Conservation (phyloP, 2,888 invertebrate species). For the Epicampocera succincta region DNA sequence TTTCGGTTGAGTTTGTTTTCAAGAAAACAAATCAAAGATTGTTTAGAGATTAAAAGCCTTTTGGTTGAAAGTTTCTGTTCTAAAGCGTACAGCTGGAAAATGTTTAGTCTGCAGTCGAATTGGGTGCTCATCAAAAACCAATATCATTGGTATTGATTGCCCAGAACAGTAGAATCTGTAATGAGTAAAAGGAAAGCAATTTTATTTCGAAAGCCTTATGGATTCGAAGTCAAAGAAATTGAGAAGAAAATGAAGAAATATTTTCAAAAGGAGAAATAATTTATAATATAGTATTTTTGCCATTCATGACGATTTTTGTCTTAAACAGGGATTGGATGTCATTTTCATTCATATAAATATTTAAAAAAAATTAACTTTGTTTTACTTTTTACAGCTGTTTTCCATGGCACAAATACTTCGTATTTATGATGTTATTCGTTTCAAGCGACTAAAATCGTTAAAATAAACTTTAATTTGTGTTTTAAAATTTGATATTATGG, state of each 20-base stretch:
- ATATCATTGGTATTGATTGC: conserved; percentile 70
- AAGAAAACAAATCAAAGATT: conserved; percentile 68
- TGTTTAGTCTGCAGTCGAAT: conserved; percentile 19
- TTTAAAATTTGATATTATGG: no score
- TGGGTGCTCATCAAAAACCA: conserved; percentile 67
- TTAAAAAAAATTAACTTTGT: no score
- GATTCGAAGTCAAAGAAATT: conserved; percentile 57
- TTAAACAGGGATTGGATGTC: no score
- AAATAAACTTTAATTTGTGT: no score
- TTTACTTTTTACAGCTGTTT: no score
- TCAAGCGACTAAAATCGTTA: no score
- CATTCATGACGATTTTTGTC: no score
- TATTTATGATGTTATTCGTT: no score
- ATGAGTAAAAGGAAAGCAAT: conserved; percentile 37
- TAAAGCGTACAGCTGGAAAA: conserved; percentile 54
- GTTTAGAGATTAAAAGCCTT: conserved; percentile 55
- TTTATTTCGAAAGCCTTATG: conserved; percentile 60
- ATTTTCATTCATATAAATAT: no score
- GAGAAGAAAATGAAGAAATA: conserved; percentile 39
- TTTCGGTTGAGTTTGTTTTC: conserved; percentile 41
- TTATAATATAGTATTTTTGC: no score
- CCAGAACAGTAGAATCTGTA: conserved; percentile 48
- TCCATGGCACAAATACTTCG: no score
- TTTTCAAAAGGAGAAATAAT: no score
- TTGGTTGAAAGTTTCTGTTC: conserved; percentile 27